A percentile compares a stretch with the other conserved stretches of the same genome.
These are phyloP conservation scores for Meriones unguiculatus DNA, from an alignment of 2,113 vertebrate genomes.

Conservation along the genomic window DNA sequence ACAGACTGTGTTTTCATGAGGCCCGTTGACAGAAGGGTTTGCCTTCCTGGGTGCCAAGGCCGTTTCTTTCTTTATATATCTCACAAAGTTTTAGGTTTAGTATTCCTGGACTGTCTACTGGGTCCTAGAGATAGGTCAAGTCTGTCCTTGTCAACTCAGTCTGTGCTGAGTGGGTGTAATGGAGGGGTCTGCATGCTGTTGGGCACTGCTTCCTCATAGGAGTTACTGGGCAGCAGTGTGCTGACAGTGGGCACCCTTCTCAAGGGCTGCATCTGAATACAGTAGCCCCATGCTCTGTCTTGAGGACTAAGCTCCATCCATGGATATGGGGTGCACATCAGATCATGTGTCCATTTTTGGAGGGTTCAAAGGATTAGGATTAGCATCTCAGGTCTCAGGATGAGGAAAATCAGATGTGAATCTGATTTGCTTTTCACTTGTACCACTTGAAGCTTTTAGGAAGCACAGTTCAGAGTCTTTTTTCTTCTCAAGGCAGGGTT, in stretches of 20 bases:
- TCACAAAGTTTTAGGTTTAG: background rate
- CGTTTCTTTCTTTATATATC: background rate
- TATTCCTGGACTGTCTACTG: background rate
- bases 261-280: background rate
- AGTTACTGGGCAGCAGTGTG: background rate
- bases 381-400: background rate
- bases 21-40: background rate
- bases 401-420: background rate
- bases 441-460: background rate
- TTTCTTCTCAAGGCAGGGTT: background rate
- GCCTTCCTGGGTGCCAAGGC: background rate
- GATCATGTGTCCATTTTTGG: background rate
- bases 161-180: background rate
- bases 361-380: background rate
- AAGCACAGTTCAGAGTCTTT: slow-evolving; percentile 11
- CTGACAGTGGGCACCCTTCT: background rate
- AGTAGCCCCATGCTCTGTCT: no score
- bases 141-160: background rate
- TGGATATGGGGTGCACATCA: background rate
- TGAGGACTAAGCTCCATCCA: background rate
- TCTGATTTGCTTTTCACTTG: background rate
- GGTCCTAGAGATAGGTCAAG: background rate
- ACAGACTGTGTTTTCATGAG: background rate
- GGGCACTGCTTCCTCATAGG: background rate
- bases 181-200: background rate